These are phyloP conservation scores for Sitophilus oryzae DNA, from an alignment of 1,140 invertebrate genomes.

Conservation along the genomic window DNA sequence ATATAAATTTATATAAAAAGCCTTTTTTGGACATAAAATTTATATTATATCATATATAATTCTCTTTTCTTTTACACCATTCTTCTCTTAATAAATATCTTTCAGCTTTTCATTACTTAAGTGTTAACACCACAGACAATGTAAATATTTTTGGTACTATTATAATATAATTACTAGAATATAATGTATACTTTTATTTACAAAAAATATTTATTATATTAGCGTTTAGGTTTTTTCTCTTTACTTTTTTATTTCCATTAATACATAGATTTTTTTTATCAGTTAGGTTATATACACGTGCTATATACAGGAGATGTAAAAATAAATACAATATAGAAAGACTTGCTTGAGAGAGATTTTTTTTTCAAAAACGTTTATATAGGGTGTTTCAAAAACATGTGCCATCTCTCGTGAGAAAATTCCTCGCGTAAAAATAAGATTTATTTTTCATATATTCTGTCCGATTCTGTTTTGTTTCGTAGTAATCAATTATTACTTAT, in stretches of 20 bases:
- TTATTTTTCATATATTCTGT: no score
- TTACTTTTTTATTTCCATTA: not conserved
- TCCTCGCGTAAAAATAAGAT: no score
- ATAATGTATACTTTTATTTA: slow-evolving; percentile 16
- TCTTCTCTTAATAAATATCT: no score
- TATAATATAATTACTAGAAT: no score
- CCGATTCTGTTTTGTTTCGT: no score
- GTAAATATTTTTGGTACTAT: slow-evolving; percentile 21
- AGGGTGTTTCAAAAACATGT: no score
- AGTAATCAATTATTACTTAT: no score
- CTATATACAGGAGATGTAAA: slow-evolving; percentile 17
- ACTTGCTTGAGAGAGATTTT: not conserved
- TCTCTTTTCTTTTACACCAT: not conserved
- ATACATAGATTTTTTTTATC: not conserved
- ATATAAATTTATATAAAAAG: not conserved
- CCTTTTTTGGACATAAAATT: not conserved
- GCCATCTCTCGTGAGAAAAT: no score
- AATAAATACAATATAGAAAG: slow-evolving; percentile 7
- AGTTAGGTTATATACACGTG: slow-evolving; percentile 13
- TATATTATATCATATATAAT: not conserved
- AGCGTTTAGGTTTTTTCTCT: not conserved
- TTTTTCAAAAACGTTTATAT: no score
- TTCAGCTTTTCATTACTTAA: no score
- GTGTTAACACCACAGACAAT: slow-evolving; percentile 24
- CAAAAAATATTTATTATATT: slow-evolving; percentile 8